Evolutionary conservation across 2,113 vertebrate species (phyloP).

Genomic region (Oncorhynchus tshawytscha): DNA sequence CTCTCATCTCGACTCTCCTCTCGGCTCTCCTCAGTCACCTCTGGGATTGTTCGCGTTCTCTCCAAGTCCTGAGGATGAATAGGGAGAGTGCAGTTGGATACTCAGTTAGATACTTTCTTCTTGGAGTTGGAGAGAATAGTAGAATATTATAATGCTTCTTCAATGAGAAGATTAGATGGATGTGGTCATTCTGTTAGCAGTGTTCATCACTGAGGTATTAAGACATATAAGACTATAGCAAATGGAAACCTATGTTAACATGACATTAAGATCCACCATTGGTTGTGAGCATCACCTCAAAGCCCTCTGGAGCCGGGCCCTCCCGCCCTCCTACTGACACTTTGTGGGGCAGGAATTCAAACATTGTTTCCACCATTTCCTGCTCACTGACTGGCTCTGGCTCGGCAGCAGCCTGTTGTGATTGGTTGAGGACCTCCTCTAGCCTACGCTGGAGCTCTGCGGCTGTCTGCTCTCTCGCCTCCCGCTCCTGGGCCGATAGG

Average conservation of each 20-base stretch:
- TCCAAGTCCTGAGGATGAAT: conserved; percentile 62
- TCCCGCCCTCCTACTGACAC: conserved; percentile 67
- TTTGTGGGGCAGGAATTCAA: conserved; percentile 71
- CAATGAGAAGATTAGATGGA: too few species aligned
- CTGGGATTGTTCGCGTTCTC: background rate
- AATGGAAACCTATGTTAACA: background rate
- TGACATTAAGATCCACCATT: background rate
- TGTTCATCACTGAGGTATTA: background rate
- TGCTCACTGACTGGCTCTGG: conserved; percentile 56
- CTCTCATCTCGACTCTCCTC: background rate
- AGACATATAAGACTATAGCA: background rate
- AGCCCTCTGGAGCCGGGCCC: conserved; percentile 54
- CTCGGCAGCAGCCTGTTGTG: conserved; percentile 32
- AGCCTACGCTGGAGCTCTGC: conserved; percentile 46
- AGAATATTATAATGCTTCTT: too few species aligned
- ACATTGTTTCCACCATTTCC: conserved; percentile 75
- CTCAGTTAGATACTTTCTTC: too few species aligned
- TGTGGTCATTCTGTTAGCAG: background rate
- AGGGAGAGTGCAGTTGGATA: background rate
- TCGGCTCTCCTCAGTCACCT: background rate
- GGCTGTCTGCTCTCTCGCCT: conserved; percentile 18
- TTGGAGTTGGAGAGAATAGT: too few species aligned
- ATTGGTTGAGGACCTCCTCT: conserved; percentile 16
- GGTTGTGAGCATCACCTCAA: conserved; percentile 68
- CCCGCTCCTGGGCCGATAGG: conserved; percentile 21